Percentiles rank a stretch among this genome's conserved stretches.
phyloP scores from a whole-genome alignment of 2,113 vertebrate genomes.

The Chrysochloris asiatica region DNA sequence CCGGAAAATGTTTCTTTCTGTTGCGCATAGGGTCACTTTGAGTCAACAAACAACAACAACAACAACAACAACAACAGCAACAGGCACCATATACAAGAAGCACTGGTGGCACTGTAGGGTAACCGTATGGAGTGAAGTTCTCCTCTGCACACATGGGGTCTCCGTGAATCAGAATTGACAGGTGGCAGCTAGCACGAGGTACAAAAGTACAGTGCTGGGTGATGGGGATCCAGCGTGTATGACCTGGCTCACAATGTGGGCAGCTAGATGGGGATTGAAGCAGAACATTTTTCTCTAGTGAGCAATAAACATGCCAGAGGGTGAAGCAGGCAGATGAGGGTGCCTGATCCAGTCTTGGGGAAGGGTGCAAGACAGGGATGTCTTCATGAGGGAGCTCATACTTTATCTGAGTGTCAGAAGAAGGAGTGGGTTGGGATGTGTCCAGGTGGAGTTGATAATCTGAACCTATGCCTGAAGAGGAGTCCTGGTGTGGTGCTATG shows the following conservation, averaged over 20 bases:
- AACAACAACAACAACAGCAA: no score
- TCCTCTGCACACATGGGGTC: neutral
- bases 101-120: no score
- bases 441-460: neutral
- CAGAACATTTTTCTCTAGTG: neutral
- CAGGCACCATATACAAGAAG: no score
- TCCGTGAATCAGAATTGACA: neutral
- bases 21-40: no score
- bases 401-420: neutral
- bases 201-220: fast-evolving
- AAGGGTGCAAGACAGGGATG: neutral
- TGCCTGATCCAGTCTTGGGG: neutral
- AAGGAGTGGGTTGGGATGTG: neutral
- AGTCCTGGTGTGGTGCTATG: no score
- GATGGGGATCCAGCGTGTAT: neutral
- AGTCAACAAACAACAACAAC: no score
- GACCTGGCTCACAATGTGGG: fast-evolving
- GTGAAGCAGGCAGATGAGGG: neutral
- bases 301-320: neutral
- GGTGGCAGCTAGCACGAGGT: neutral
- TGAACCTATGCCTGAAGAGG: neutral
- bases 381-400: neutral
- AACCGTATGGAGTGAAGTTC: neutral
- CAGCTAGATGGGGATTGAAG: neutral
- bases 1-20: no score